Base-by-base conservation (phyloP, 2,113 vertebrate genomes). In the Chaetura pelagica region DNA sequence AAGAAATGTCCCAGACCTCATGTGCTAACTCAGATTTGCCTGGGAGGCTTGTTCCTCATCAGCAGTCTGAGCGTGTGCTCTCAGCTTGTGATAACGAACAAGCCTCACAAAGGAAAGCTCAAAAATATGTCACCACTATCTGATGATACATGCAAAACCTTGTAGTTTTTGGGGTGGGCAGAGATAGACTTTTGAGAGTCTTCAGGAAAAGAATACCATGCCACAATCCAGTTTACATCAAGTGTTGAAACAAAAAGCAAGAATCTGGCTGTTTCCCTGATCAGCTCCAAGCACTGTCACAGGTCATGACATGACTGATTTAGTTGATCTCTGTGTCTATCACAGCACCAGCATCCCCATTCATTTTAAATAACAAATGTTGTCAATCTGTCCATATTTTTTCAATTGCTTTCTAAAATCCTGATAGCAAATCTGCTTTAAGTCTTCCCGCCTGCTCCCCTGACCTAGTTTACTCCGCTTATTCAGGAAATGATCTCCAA, bases 401-500 rank as follows among this genome's bases (percentile, higher is more conserved):
- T 90, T 78, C 48, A 58, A 15, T 69, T 62, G 16, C 15, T 83
- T 77, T 88, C 49, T 90, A 61, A 82, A 93, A 89, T 77, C 35
- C 75, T 79, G 55, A 59, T 34, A 67, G 35, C 19, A 69, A 79
- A 74, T 68, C 14, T 89, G 52, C 38, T 87, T 58, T 58, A 83
- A 85, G 64, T 63, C 77, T 77, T 96, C 40, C 54, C 40, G 74
- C 42, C 61, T 1, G 0, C 67, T 49, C 51, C 81, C 83, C 68
- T 44, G 27, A 68, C 83, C 82, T 64, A 57, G 54, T 86, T 91
- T 91, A 71, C 73, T 90, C 55, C 21, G 14, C 63, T 77, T 67
- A 79, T 93, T 96, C 86, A 96, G 79, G 88, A 91, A 95, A 72
- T 57, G 85, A 83, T 94, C 93, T 94, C 94, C 88, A 77, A 90